A percentile compares a stretch with the other conserved stretches of the same genome.
These are phyloP conservation scores for Hyaena hyaena DNA, from an alignment of 2,113 vertebrate species.

Conservation along the genomic window DNA sequence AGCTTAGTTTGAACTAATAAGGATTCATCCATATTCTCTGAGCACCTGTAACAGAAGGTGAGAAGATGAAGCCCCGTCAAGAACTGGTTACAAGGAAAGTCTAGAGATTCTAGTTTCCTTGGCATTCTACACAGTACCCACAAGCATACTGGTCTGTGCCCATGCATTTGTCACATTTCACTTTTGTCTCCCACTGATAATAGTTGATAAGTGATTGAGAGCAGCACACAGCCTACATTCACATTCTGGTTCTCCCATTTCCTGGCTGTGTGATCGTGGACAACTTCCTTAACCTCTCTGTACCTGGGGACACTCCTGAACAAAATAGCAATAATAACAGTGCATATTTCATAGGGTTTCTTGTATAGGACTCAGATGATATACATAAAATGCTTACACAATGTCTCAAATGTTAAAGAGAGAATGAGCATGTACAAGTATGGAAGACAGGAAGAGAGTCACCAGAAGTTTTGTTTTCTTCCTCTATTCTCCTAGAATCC, in stretches of 20 bases:
- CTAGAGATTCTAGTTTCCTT: not conserved
- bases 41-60: conserved; percentile 6
- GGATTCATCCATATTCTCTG: not conserved
- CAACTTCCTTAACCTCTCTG: conserved; percentile 3
- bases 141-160: not conserved
- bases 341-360: not conserved
- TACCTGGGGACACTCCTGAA: not conserved
- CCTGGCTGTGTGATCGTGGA: not conserved
- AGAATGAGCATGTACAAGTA: not conserved
- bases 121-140: not conserved
- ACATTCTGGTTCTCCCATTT: not conserved
- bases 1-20: not conserved
- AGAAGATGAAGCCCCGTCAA: not conserved
- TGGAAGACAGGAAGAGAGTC: not conserved
- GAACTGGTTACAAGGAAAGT: not conserved
- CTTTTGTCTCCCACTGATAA: not conserved
- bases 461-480: not conserved
- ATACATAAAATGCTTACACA: not conserved
- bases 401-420: not conserved
- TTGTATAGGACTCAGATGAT: not conserved
- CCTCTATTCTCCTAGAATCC: not conserved
- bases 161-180: not conserved
- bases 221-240: not conserved
- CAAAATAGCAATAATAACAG: not conserved
- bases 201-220: not conserved